These are phyloP conservation scores for Hyles lineata DNA, from an alignment of 2,888 invertebrate species.

Conservation along the genomic window DNA sequence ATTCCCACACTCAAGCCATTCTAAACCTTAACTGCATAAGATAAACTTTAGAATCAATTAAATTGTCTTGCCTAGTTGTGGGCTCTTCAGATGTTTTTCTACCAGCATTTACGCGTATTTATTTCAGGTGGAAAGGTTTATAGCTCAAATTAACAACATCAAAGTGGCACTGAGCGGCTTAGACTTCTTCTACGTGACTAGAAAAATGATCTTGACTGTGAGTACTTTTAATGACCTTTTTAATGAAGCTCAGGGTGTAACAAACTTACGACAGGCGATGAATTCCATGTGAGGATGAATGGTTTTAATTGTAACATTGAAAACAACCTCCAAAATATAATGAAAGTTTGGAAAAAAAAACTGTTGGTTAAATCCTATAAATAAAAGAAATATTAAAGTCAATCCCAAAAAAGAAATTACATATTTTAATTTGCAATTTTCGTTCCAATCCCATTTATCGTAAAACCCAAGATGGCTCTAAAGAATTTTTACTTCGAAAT, in stretches of 20 bases:
- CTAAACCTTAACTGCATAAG: not conserved
- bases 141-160: slow-evolving; percentile 84
- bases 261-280: not conserved
- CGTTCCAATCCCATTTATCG: too few relatives aligned
- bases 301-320: too few relatives aligned
- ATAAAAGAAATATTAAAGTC: not conserved
- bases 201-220: slow-evolving; percentile 84
- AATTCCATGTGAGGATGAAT: not conserved
- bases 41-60: not conserved
- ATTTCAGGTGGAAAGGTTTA: slow-evolving; percentile 84
- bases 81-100: slow-evolving; percentile 2
- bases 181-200: slow-evolving; percentile 84
- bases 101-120: slow-evolving; percentile 4
- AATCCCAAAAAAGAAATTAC: too few relatives aligned
- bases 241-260: slow-evolving; percentile 23
- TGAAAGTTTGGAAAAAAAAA: not conserved
- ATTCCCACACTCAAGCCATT: not conserved
- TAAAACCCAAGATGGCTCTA: too few relatives aligned
- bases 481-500: too few relatives aligned
- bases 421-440: too few relatives aligned
- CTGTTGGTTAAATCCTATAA: too few relatives aligned
- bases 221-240: slow-evolving; percentile 42
- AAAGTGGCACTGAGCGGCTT: slow-evolving; percentile 86
- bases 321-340: too few relatives aligned
- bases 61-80: not conserved